Conservation (phyloP, 1,140 invertebrate genomes). For the Zaprionus camerounensis region DNA sequence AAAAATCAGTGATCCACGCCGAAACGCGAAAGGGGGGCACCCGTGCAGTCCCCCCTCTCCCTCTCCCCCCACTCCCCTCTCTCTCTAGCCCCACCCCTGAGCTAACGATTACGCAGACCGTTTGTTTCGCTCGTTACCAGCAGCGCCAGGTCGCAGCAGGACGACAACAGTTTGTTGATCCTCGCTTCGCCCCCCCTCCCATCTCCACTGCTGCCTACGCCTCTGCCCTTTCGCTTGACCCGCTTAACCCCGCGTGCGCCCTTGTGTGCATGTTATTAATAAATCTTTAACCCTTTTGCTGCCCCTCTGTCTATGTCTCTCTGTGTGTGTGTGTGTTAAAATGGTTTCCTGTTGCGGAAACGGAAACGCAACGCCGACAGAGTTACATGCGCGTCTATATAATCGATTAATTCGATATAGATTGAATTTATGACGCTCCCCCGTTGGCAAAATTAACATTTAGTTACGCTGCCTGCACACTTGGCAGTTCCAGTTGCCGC, state of each 20-base stretch:
- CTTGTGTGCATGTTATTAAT: constrained; percentile 69
- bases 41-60: background rate
- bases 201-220: background rate
- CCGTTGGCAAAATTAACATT: constrained; percentile 37
- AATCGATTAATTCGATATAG: constrained; percentile 84
- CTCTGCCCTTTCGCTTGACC: constrained; percentile 24
- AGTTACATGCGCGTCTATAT: constrained; percentile 61
- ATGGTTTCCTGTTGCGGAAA: constrained; percentile 78
- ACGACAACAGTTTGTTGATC: constrained; percentile 45
- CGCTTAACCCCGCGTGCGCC: constrained; percentile 13
- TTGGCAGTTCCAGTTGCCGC: constrained; percentile 17
- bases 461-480: constrained; percentile 42
- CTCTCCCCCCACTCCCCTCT: constrained; percentile 1
- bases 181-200: background rate
- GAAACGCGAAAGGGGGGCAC: constrained; percentile 6
- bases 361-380: constrained; percentile 83
- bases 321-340: constrained; percentile 28
- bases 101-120: constrained; percentile 28
- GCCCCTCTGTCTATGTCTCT: constrained; percentile 21
- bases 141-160: constrained; percentile 67
- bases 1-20: constrained; percentile 76
- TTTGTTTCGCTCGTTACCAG: constrained; percentile 80
- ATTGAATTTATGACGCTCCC: constrained; percentile 78
- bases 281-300: constrained; percentile 82
- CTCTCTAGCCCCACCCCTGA: background rate